Conservation (phyloP, 2,888 invertebrate genomes). For the Apamea crenata region DNA sequence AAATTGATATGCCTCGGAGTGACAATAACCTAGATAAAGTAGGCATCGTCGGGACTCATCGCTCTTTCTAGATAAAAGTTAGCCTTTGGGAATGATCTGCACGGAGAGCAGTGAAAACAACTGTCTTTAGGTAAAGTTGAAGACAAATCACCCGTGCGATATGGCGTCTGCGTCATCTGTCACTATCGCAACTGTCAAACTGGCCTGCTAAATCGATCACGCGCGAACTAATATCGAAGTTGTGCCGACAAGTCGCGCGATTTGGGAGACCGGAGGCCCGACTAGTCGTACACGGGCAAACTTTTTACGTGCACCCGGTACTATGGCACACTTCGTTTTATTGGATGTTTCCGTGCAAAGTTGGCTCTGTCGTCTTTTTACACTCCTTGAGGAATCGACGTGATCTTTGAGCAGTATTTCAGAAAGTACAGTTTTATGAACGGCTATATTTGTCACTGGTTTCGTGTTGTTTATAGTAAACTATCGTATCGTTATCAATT, state of each 20-base stretch:
- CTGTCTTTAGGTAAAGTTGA: constrained; percentile 79
- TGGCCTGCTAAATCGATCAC: constrained; percentile 88
- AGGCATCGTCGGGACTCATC: constrained; percentile 21
- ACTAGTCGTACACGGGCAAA: constrained; percentile 71
- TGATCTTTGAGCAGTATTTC: constrained; percentile 79
- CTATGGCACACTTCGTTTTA: constrained; percentile 83
- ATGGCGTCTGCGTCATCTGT: constrained; percentile 88
- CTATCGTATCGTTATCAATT: constrained; percentile 1
- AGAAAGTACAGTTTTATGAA: constrained; percentile 64
- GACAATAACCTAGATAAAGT: constrained; percentile 48
- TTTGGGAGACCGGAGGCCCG: constrained; percentile 69
- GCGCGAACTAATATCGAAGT: constrained; percentile 89
- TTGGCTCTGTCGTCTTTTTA: constrained; percentile 81
- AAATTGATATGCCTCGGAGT: constrained; percentile 40
- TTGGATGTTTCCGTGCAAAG: constrained; percentile 86
- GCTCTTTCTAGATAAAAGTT: constrained; percentile 48
- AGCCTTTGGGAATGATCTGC: constrained; percentile 55
- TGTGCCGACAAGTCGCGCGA: constrained; percentile 77
- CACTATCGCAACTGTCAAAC: constrained; percentile 89
- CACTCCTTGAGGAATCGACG: constrained; percentile 74
- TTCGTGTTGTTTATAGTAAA: constrained; percentile 5
- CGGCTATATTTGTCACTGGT: constrained; percentile 30
- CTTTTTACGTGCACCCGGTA: constrained; percentile 81
- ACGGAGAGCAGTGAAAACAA: constrained; percentile 68
- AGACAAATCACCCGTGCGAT: constrained; percentile 87